Evolutionary conservation across 1,140 invertebrate species (phyloP), one percentile per base, ranked within the genome.

Genomic region (Latrodectus geometricus): DNA sequence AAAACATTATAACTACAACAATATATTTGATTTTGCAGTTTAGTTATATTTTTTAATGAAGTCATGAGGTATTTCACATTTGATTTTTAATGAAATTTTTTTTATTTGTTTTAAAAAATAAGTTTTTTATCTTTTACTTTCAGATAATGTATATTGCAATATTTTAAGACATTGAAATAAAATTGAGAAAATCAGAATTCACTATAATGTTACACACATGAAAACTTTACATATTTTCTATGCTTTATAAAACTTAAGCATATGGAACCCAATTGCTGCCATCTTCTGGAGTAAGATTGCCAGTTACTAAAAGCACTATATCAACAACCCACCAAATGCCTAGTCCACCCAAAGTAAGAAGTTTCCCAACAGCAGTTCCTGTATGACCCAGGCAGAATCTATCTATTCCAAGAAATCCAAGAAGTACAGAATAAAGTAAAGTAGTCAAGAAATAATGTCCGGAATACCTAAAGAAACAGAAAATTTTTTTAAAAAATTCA

Each of bases 251-350:
- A 35, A 3, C 0, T 90, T 86, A 92, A 11, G 96, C 95, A 93
- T 96, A 97, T 54, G 97, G 96, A 92, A 98, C 97, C 98, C 98
- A 99, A 92, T 99, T 99, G 89, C 97, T 99, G 9, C 97, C 97
- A 93, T 99, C 98, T 91, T 98, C 97, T 4, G 98, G 98, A 89
- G 94, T 94, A 70, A 99, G 92, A 89, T 95, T 95, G 90, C 99
- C 99, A 12, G 96, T 98, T 21, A 99, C 96, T 35, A 99, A 90
- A 78, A 99, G 92, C 73, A 99, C 95, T 75, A 99, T 95, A 92
- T 99, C 98, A 9, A 99, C 96, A 89, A 99, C 95, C 97, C 98
- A 99, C 98, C 98, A 99, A 52, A 99, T 95, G 17, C 98, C 98
- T 70, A 99, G 92, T 17, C 98, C 98, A 79, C 98, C 98, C 12